Base-by-base conservation (phyloP, 2,797 vertebrate species). In the Diceros bicornis region DNA sequence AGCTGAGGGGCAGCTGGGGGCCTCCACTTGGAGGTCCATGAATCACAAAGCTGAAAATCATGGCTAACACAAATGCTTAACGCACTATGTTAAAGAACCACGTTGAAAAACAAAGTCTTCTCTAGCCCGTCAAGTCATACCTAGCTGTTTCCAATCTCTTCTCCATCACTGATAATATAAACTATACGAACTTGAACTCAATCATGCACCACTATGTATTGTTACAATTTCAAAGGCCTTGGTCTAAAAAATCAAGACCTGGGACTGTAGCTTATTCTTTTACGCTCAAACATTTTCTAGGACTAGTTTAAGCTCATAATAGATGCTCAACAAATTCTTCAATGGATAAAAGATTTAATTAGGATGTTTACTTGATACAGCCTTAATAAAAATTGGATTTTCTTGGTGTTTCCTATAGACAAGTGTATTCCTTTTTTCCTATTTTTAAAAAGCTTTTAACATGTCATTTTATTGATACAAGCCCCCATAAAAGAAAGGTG, bases 401-500 rank as follows among this genome's bases (percentile, higher is more conserved):
- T 79, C 50, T 21, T 44, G 20, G 12, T 25, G 8, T 64, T 77
- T 79, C 18, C 20, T 21, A 29, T 9, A 88, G 10, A 66, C 12
- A 50, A 50, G 44, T 6, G 21, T 93, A 20, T 34, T 71, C 29
- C 37, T 71, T 55, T 23, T 66, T 59, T 84, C 18, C 68, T 59
- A 50, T 82, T 92, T 86, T 85, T 68, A 37, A 77, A 87, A 90
- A 69, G 14, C 13, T 21, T 87, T 95, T 64, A 91, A 86, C n/a
- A 32, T 34, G 17, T 82, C 52, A 34, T 88, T 92, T 94, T 91
- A 59, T 18, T 66, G 16, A 50, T 95, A 72, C 17, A 69, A 98
- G 97, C 97, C 96, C 32, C 81, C 84, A 50, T 44, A 77, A 98
- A 98, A 93, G 68, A 97, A 37, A 91, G 8, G 68, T 69, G 96